Conservation (phyloP, 1,140 invertebrate genomes). For the Oedothorax gibbosus region DNA sequence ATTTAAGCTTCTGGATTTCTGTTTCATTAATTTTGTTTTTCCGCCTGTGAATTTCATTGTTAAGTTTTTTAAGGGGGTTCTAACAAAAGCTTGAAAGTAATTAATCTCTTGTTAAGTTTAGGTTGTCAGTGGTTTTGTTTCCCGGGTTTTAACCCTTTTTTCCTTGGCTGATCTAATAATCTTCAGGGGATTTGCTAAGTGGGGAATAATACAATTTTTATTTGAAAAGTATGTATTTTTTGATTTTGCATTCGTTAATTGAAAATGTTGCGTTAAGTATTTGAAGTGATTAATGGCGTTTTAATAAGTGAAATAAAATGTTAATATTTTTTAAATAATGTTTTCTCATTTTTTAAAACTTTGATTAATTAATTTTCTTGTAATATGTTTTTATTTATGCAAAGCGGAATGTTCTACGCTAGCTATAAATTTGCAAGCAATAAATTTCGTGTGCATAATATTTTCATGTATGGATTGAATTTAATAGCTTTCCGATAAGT, state of each 20-base stretch:
- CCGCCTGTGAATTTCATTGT: constrained; percentile 25
- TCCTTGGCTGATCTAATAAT: no score
- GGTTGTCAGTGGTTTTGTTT: constrained; percentile 1
- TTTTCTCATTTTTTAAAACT: background rate
- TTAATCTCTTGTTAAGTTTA: constrained; percentile 38
- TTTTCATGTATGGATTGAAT: no score
- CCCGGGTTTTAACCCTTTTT: no score
- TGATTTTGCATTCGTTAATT: no score
- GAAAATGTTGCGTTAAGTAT: no score
- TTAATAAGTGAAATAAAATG: background rate
- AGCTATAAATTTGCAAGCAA: no score
- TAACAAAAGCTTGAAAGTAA: constrained; percentile 7
- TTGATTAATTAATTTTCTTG: background rate
- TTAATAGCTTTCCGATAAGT: no score
- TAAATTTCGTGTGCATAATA: no score
- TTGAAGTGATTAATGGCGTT: no score
- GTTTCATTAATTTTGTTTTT: constrained; percentile 42
- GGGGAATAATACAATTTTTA: background rate
- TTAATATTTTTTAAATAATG: background rate
- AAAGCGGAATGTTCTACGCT: no score
- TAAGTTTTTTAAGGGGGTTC: background rate
- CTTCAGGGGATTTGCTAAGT: background rate
- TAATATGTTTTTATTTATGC: no score
- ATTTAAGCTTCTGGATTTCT: constrained; percentile 2
- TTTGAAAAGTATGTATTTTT: background rate